Conservation (phyloP, 2,113 vertebrate genomes). For the Panurus biarmicus region DNA sequence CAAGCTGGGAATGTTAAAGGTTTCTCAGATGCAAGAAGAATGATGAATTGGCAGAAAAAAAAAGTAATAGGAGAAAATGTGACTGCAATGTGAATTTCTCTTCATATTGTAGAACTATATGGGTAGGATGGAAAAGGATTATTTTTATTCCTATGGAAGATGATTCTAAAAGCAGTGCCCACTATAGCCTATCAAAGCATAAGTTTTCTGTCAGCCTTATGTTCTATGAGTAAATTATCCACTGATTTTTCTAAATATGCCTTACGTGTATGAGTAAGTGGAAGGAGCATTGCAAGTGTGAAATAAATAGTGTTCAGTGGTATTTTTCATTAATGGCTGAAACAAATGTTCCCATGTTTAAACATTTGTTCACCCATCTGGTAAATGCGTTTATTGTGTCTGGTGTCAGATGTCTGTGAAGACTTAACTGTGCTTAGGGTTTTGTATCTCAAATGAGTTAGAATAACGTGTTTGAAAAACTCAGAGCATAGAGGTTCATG, state of each 20-base stretch:
- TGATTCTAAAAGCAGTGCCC: neutral
- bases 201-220: neutral
- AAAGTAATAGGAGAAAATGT: neutral
- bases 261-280: neutral
- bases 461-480: neutral
- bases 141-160: neutral
- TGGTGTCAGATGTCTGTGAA: neutral
- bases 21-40: neutral
- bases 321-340: conserved; percentile 13
- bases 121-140: neutral
- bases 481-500: neutral
- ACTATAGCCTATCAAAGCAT: neutral
- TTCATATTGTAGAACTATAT: neutral
- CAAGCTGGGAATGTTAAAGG: neutral
- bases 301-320: conserved; percentile 30
- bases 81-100: neutral
- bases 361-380: conserved; percentile 54
- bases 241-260: neutral
- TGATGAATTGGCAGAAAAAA: neutral
- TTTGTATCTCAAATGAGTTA: neutral
- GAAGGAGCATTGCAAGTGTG: conserved; percentile 22
- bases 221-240: neutral
- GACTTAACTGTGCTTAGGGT: neutral
- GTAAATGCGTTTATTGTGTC: neutral
- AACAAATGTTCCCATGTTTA: conserved; percentile 23